Conservation (phyloP, 2,888 invertebrate species). For the Orthonychiurus folsomi region DNA sequence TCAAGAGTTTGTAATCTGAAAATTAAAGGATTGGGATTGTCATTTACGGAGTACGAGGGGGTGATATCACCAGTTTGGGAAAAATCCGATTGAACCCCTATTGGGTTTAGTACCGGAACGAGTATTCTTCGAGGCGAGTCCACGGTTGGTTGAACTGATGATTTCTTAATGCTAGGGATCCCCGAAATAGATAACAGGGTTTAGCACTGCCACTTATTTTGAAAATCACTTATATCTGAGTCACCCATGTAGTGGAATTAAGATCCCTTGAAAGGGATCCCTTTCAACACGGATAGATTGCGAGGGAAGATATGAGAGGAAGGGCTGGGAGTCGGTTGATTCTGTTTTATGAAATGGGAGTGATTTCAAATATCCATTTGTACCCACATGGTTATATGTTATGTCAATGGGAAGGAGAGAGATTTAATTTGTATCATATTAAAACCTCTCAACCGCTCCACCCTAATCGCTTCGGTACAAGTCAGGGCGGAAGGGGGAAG, state of each 20-base stretch:
- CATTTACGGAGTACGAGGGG: too few relatives aligned
- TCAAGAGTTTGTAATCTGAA: too few relatives aligned
- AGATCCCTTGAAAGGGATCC: neutral
- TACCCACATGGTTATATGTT: too few relatives aligned
- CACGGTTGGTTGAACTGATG: neutral
- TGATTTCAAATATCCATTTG: too few relatives aligned
- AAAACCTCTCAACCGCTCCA: neutral
- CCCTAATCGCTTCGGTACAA: neutral
- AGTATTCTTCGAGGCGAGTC: too few relatives aligned
- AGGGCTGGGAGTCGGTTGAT: too few relatives aligned
- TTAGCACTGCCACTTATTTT: neutral
- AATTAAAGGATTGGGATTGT: too few relatives aligned
- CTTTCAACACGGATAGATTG: neutral
- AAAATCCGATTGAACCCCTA: neutral
- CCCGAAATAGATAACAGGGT: neutral
- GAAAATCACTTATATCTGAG: neutral
- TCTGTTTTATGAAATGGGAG: too few relatives aligned
- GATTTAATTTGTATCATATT: slow-evolving; percentile 1
- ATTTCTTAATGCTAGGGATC: neutral
- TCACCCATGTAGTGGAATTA: neutral
- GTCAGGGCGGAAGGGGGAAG: neutral
- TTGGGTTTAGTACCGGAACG: too few relatives aligned
- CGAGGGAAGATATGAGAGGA: neutral
- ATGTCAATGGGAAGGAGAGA: too few relatives aligned
- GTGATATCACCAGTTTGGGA: too few relatives aligned